A percentile compares a stretch with the other conserved stretches of the same genome.
Evolutionary conservation across 2,113 vertebrate genomes (phyloP).

Genomic region (Rhizomys pruinosus): DNA sequence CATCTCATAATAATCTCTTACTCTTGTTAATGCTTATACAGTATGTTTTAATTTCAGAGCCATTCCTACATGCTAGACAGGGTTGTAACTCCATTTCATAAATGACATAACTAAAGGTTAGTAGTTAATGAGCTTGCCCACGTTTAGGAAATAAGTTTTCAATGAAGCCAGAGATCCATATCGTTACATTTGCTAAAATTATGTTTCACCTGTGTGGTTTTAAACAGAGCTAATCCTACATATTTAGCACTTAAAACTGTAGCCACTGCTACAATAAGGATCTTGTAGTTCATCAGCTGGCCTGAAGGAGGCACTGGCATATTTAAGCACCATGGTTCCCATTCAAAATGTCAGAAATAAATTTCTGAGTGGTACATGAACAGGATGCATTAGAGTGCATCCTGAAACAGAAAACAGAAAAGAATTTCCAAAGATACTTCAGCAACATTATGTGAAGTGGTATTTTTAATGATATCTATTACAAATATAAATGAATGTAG

Average conservation of each 20-base stretch:
- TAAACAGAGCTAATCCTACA: background rate
- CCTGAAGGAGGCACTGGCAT: accelerated
- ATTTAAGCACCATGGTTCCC: background rate
- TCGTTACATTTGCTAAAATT: background rate
- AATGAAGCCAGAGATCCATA: background rate
- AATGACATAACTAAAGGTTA: background rate
- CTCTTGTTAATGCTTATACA: background rate
- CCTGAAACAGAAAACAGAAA: background rate
- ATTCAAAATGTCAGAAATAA: background rate
- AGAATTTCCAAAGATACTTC: background rate
- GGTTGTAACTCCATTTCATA: background rate
- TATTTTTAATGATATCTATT: background rate
- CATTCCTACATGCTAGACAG: background rate
- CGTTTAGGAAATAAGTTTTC: background rate
- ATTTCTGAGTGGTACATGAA: background rate
- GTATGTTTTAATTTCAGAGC: background rate
- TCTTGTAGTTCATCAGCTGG: background rate
- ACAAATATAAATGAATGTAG: background rate
- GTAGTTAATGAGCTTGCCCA: background rate
- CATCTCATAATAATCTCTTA: background rate
- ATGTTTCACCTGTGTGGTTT: background rate
- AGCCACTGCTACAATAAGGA: background rate
- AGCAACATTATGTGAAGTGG: background rate
- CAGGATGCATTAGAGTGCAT: background rate
- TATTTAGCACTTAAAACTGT: background rate